A percentile compares a stretch with the other conserved stretches of the same genome.
Evolutionary conservation across 2,888 invertebrate species (phyloP).

Genomic region (Drosophila gaucha): DNA sequence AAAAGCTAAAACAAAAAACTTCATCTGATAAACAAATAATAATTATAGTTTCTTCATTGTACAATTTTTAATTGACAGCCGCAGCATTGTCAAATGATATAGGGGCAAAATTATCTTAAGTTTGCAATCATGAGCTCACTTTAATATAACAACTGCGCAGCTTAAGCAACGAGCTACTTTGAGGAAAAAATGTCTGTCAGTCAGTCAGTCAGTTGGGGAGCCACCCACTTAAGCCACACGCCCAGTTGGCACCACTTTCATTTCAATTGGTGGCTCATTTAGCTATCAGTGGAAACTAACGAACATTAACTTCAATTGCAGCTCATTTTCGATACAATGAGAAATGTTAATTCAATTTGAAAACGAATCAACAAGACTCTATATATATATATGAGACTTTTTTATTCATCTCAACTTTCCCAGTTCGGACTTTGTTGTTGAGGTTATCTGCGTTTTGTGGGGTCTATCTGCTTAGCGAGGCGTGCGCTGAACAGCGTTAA

Average conservation of each 20-base stretch:
- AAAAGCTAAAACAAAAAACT: background rate
- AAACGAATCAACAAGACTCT: conserved; percentile 12
- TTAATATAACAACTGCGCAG: background rate
- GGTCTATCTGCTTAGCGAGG: conserved; percentile 40
- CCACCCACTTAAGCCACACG: conserved; percentile 35
- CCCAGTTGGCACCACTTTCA: conserved; percentile 36
- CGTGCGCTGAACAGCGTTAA: conserved; percentile 40
- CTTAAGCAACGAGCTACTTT: background rate
- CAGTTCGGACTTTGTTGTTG: conserved; percentile 1
- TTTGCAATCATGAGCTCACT: background rate
- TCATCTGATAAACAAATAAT: background rate
- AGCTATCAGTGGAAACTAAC: conserved; percentile 35
- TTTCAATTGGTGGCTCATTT: conserved; percentile 36
- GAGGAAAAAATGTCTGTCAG: conserved; percentile 5
- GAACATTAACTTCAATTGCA: conserved; percentile 70
- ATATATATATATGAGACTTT: background rate
- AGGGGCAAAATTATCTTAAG: conserved; percentile 5
- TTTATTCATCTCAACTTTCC: background rate
- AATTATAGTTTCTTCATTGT: conserved; percentile 1
- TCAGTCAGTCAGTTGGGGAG: conserved; percentile 12
- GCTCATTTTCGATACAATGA: conserved; percentile 50
- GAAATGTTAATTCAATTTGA: conserved; percentile 63
- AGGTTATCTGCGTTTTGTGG: conserved; percentile 32
- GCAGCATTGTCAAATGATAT: background rate
- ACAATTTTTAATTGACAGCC: conserved; percentile 2